Percentiles rank a stretch among this genome's conserved stretches.
Conservation (phyloP, 2,797 vertebrate species). For the Clarias pachynema region DNA sequence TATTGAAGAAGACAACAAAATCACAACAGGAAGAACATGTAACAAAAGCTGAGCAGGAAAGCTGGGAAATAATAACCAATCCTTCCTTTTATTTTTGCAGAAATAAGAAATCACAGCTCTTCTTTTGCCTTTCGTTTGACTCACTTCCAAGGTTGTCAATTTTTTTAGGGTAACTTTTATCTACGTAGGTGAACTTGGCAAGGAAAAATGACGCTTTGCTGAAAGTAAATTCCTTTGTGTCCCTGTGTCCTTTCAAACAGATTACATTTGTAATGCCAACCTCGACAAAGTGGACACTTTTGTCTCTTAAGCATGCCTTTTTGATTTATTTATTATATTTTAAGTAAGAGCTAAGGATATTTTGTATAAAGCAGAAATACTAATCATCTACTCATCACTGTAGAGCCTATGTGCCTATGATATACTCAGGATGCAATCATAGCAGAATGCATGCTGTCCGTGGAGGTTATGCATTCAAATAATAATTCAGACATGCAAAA, state of each 20-base stretch:
- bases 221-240: neutral
- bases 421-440: neutral
- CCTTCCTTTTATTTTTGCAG: neutral
- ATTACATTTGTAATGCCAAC: neutral
- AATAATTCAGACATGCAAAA: conserved; percentile 27
- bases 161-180: neutral
- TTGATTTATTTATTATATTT: neutral
- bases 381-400: conserved; percentile 29
- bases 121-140: neutral
- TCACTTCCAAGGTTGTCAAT: neutral
- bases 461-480: conserved; percentile 24
- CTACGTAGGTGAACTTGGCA: neutral
- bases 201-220: neutral
- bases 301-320: neutral
- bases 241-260: neutral
- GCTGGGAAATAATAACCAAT: neutral
- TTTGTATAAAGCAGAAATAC: conserved; percentile 19
- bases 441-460: conserved; percentile 24
- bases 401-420: conserved; percentile 24
- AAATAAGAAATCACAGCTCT: neutral
- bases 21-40: neutral
- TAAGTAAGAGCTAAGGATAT: neutral
- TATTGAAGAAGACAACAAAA: neutral
- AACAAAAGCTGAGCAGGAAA: neutral
- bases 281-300: neutral